phyloP scores from a whole-genome alignment of 2,888 invertebrate genomes.

The Diloba caeruleocephala region DNA sequence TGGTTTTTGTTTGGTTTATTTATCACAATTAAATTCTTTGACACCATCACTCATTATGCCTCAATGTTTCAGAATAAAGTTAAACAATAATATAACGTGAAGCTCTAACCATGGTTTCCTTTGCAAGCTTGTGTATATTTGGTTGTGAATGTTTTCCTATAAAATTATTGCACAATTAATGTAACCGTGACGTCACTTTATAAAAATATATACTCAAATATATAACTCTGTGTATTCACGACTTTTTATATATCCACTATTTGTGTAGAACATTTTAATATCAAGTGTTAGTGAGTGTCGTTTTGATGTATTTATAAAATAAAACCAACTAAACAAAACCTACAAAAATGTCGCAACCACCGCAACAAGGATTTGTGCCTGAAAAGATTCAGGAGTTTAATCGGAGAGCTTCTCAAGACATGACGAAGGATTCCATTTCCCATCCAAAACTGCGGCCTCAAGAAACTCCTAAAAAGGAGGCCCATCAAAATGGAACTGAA shows the following conservation, averaged over 20 bases:
- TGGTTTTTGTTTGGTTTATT: neutral
- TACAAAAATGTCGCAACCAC: constrained; percentile 79
- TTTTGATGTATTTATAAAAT: constrained; percentile 56
- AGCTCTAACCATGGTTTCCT: neutral
- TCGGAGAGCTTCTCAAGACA: constrained; percentile 80
- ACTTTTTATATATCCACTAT: constrained; percentile 52
- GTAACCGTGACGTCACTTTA: constrained; percentile 46
- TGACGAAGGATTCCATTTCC: constrained; percentile 68
- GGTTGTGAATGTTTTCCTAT: constrained; percentile 82
- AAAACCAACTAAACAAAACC: constrained; percentile 50
- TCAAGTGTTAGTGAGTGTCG: constrained; percentile 52
- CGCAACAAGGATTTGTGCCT: constrained; percentile 81
- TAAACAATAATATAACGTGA: neutral
- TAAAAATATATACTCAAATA: constrained; percentile 45
- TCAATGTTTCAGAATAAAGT: neutral
- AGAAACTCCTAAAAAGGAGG: constrained; percentile 72
- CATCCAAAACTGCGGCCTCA: constrained; percentile 60
- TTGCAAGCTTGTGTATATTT: constrained; percentile 68
- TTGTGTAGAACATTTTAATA: constrained; percentile 50
- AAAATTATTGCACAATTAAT: constrained; percentile 60
- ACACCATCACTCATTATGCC: constrained; percentile 34
- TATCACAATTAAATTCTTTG: neutral
- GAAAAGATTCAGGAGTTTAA: constrained; percentile 84
- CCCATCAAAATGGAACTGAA: constrained; percentile 65
- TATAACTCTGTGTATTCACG: constrained; percentile 54